Percentiles rank a stretch among this genome's conserved stretches.
phyloP scores from a whole-genome alignment of 2,888 invertebrate species.

The Dasypogon diadema region DNA sequence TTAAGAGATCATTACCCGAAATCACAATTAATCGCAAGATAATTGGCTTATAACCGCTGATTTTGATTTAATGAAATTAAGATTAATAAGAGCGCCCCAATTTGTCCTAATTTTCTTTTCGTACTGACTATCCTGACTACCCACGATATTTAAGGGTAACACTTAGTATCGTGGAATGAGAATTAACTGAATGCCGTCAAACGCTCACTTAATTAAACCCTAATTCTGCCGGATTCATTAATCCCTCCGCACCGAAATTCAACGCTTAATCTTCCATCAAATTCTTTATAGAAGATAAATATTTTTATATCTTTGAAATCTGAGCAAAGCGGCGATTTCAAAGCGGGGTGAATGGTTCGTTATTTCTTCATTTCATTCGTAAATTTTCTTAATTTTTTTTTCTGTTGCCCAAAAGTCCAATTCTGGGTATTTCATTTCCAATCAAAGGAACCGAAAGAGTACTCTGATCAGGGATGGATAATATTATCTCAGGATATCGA shows the following conservation, averaged over 20 bases:
- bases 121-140: too few species aligned
- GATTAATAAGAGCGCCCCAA: too few species aligned
- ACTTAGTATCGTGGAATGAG: neutral
- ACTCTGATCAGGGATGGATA: conserved; percentile 45
- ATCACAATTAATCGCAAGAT: too few species aligned
- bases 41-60: too few species aligned
- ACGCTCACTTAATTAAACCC: neutral
- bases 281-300: neutral
- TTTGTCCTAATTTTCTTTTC: too few species aligned
- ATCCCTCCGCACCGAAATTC: neutral
- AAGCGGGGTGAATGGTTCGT: neutral
- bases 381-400: conserved; percentile 43
- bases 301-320: conserved; percentile 32
- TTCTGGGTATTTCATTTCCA: conserved; percentile 31
- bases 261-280: neutral
- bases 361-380: conserved; percentile 38
- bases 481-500: conserved; percentile 52
- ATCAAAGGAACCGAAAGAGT: conserved; percentile 48
- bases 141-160: neutral
- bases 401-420: conserved; percentile 10
- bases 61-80: too few species aligned
- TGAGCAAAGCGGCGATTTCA: neutral
- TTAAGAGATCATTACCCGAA: too few species aligned
- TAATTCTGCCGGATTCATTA: neutral
- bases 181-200: neutral